Conservation (phyloP, 2,113 vertebrate species). For the Bubo blakistoni region DNA sequence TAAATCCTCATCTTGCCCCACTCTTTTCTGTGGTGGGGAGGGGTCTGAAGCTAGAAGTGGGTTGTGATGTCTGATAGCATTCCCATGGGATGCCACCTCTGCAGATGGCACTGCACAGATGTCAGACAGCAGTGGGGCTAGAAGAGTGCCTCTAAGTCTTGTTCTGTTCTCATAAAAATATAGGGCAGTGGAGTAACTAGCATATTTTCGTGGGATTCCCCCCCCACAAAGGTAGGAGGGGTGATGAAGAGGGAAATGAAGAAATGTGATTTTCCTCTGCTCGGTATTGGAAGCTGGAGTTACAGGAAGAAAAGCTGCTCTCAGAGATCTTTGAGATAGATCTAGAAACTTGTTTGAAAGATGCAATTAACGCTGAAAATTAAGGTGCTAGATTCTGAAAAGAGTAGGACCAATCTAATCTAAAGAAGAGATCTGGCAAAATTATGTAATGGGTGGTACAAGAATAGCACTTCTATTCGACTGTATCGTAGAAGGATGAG, state of each 20-base stretch:
- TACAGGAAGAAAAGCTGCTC: not conserved
- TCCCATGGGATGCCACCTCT: not conserved
- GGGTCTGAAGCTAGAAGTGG: not conserved
- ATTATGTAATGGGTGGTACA: not conserved
- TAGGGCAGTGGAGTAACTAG: not conserved
- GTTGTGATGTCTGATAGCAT: not conserved
- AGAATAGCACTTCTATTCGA: not conserved
- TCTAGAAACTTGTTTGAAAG: not conserved
- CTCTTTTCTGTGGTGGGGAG: not conserved
- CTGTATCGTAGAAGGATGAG: not conserved
- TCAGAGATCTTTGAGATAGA: not conserved
- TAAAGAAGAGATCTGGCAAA: slow-evolving; percentile 15
- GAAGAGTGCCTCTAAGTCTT: not conserved
- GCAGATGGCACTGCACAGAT: too few relatives aligned
- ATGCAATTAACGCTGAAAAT: not conserved
- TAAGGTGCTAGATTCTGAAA: not conserved
- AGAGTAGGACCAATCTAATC: not conserved
- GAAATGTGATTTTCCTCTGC: not conserved
- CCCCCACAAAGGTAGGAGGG: not conserved
- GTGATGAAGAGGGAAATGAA: not conserved
- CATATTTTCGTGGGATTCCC: not conserved
- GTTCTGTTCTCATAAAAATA: not conserved
- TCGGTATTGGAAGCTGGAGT: not conserved
- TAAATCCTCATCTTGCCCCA: not conserved
- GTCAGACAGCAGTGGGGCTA: not conserved